Evolutionary conservation across 2,888 invertebrate species (phyloP), one percentile per base, ranked within the genome.

Genomic region (Caenorhabditis parvicauda): DNA sequence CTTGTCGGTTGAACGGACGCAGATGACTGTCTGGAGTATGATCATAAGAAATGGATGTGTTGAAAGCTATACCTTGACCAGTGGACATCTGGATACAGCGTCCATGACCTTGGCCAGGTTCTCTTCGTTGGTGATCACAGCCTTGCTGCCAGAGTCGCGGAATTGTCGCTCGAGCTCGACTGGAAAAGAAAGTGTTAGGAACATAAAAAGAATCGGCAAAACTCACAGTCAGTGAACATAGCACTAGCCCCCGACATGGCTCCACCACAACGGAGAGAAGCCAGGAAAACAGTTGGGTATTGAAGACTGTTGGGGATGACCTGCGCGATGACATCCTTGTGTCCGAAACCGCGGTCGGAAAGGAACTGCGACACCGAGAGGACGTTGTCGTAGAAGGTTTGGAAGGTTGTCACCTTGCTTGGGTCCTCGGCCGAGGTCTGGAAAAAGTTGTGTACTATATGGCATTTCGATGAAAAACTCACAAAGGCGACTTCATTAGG

Each of bases 131-230:
- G 70, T 72, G 22, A 76, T 58, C 0, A 77, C 76, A 12, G 74
- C 65, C 42, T 71, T 74, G 21, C 62, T 58, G 25, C 61, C 54
- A 2, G 70, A 72, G 44, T 77, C 77, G 3, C 54, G 52, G 45
- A 76, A 77, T 42, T 76, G 76, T 17, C 74, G 63, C 49, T 67
- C 59, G 25, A 76, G 66, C 37, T 76, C 76, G 44, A 67, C 76
- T 76, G 52, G 60, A 69, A 51, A 22, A n/a, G 2, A 47, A n/a
- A 17, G 17, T 28, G 29, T 1, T 38, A 9, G 21, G 9, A 37
- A 21, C 7, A 12, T 17, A 39, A n/a, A 41, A 17, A 41, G 41
- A n/a, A 7, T 19, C 14, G 14, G 12, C 12, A 19, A 14, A 35
- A 57, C 64, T 57, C 27, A 72, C 74, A 72, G 28, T 75, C 74